Conservation (phyloP, 1,140 invertebrate genomes). For the Pissodes strobi region DNA sequence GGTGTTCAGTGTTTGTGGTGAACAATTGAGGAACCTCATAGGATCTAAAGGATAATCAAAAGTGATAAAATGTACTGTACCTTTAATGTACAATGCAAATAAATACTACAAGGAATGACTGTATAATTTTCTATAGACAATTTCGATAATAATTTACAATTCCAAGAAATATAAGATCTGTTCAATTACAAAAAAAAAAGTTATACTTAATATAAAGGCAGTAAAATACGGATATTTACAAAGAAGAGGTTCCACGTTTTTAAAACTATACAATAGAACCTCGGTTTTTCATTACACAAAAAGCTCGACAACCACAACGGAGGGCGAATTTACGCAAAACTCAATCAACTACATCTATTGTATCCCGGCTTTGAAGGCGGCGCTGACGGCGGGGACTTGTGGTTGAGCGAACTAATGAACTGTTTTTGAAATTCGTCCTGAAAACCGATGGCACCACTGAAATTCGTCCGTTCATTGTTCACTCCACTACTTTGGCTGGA, state of each 20-base stretch:
- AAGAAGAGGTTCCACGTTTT: no score
- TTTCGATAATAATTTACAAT: conserved; percentile 31
- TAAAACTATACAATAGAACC: no score
- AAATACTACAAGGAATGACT: conserved; percentile 44
- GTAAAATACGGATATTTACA: no score
- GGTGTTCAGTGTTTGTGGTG: no score
- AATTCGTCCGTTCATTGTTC: conserved; percentile 13
- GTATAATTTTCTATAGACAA: conserved; percentile 36
- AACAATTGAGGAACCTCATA: background rate
- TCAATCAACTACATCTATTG: conserved; percentile 48
- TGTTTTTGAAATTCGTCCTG: conserved; percentile 54
- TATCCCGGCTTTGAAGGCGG: background rate
- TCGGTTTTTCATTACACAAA: no score
- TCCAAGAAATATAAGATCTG: no score
- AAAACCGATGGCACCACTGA: conserved; percentile 38
- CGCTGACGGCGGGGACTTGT: conserved; percentile 19
- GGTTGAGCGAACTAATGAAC: conserved; percentile 45
- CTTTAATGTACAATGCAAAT: conserved; percentile 42
- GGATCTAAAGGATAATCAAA: background rate
- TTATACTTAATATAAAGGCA: conserved; percentile 32
- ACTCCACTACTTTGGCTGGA: conserved; percentile 20
- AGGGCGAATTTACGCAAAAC: background rate
- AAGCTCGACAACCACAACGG: conserved; percentile 1
- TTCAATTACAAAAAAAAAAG: no score
- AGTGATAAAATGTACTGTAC: background rate